These are phyloP conservation scores for Rhineura floridana DNA, from an alignment of 2,113 vertebrate genomes.

Conservation along the genomic window DNA sequence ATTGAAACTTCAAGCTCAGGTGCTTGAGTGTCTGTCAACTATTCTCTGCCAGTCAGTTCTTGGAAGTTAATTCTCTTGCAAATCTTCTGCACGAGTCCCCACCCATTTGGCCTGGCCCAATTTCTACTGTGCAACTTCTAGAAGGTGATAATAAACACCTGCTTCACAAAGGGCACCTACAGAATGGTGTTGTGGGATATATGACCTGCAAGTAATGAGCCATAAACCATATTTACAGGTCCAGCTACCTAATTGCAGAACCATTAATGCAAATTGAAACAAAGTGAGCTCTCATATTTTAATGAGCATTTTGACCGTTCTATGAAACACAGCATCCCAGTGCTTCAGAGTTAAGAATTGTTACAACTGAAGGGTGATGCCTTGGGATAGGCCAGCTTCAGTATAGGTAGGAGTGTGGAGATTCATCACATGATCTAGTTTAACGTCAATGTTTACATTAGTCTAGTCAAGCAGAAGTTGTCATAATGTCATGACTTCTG, in stretches of 20 bases:
- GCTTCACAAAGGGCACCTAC: background rate
- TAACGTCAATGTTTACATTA: background rate
- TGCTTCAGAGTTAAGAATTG: conserved; percentile 27
- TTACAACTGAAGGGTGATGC: background rate
- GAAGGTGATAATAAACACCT: background rate
- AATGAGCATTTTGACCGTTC: background rate
- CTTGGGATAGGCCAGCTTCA: background rate
- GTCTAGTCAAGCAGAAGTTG: background rate
- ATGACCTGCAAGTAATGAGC: background rate
- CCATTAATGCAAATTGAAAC: conserved; percentile 30
- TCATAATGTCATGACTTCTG: background rate
- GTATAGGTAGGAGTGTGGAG: no score
- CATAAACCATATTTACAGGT: background rate
- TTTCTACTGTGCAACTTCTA: background rate
- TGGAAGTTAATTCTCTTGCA: background rate
- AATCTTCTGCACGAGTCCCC: background rate
- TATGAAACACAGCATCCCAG: background rate
- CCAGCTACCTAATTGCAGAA: background rate
- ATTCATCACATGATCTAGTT: background rate
- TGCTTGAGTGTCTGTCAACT: background rate
- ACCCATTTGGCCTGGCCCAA: background rate
- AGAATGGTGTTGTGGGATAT: background rate
- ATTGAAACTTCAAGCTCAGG: background rate
- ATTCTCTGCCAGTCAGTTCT: background rate
- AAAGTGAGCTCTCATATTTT: conserved; percentile 16